Conservation (phyloP, 2,888 invertebrate species). For the Drosophila nigricruria region DNA sequence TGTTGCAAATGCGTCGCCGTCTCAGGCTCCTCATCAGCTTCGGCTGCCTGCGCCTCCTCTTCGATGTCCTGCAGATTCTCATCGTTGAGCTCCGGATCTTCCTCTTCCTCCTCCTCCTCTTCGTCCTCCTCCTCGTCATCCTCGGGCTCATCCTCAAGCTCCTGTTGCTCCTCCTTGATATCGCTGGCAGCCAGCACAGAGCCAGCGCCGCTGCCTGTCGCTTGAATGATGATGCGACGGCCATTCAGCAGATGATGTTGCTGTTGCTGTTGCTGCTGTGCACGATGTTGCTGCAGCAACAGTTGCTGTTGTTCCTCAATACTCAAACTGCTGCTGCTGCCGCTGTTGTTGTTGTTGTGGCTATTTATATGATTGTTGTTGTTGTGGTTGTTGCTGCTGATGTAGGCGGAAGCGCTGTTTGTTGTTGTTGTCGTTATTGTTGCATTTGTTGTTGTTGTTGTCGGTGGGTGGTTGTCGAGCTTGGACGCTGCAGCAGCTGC, state of each 20-base stretch:
- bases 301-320: conserved; percentile 64
- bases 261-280: conserved; percentile 58
- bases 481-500: conserved; percentile 47
- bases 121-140: conserved; percentile 57
- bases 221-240: conserved; percentile 81
- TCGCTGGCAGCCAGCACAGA: conserved; percentile 42
- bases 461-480: conserved; percentile 82
- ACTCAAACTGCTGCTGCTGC: conserved; percentile 14
- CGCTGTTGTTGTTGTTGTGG: conserved; percentile 36
- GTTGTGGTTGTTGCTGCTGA: conserved; percentile 48
- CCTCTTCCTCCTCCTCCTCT: conserved; percentile 71
- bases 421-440: conserved; percentile 71
- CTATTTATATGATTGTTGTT: conserved; percentile 66
- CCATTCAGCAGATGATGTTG: conserved; percentile 78
- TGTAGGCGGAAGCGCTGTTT: conserved; percentile 74
- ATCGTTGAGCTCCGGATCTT: conserved; percentile 83
- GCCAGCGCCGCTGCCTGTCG: conserved; percentile 53
- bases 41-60: conserved; percentile 82
- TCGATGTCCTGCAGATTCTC: conserved; percentile 83
- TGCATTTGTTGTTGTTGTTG: conserved; percentile 61
- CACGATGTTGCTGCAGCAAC: conserved; percentile 50
- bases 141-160: conserved; percentile 69
- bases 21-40: conserved; percentile 79
- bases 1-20: conserved; percentile 55
- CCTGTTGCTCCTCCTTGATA: conserved; percentile 59